Evolutionary conservation across 2,797 vertebrate species (phyloP).

Genomic region (Numenius phaeopus): DNA sequence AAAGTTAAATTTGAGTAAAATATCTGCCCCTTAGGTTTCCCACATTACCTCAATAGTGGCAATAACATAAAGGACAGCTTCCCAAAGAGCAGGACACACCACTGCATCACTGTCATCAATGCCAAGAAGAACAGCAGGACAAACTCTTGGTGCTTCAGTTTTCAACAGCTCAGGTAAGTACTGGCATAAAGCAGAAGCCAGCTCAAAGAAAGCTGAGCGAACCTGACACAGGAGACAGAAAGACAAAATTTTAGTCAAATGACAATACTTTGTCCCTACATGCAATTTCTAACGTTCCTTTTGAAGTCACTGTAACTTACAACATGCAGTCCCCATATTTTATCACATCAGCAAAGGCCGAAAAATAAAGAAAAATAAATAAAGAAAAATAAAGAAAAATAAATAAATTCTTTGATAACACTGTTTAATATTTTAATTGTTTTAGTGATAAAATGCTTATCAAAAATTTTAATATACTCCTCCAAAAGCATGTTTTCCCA

Average conservation of each 20-base stretch:
- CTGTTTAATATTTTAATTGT: not conserved
- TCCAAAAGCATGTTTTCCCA: not conserved
- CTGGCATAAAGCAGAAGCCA: slow-evolving; percentile 89
- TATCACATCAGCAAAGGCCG: not conserved
- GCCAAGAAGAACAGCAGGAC: slow-evolving; percentile 90
- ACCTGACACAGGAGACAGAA: slow-evolving; percentile 80
- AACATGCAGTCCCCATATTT: rapidly evolving
- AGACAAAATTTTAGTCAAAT: not conserved
- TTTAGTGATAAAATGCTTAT: not conserved
- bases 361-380: not conserved
- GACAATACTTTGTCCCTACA: not conserved
- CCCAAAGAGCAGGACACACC: slow-evolving; percentile 94
- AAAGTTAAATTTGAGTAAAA: not conserved
- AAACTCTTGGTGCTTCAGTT: slow-evolving; percentile 87
- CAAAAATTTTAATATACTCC: not conserved
- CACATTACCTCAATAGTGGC: slow-evolving; percentile 85
- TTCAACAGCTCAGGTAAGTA: slow-evolving; percentile 85
- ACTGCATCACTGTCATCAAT: slow-evolving; percentile 93
- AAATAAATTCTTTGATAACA: not conserved
- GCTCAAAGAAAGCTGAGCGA: slow-evolving; percentile 93
- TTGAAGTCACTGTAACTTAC: not conserved
- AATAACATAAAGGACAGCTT: slow-evolving; percentile 89
- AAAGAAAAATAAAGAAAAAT: not conserved
- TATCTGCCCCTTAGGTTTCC: not conserved
- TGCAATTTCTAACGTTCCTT: not conserved